Percentiles rank a stretch among this genome's conserved stretches.
phyloP scores from a whole-genome alignment of 2,797 vertebrate genomes.

The Peromyscus aztecus region DNA sequence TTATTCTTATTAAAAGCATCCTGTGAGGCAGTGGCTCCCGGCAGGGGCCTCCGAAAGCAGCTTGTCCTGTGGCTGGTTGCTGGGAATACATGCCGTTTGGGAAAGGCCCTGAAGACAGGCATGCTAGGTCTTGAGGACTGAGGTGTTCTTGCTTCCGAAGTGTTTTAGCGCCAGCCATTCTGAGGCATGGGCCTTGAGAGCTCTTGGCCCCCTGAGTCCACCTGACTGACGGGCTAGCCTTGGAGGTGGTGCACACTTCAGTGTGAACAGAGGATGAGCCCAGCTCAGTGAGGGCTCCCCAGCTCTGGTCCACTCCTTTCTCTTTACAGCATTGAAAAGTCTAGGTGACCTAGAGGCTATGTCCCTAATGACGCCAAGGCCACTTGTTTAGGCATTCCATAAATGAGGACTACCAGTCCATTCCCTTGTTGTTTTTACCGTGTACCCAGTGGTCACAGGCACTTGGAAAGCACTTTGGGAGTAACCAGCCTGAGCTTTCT shows the following conservation, averaged over 20 bases:
- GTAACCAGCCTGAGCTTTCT: neutral
- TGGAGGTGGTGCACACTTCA: neutral
- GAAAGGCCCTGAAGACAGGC: constrained; percentile 67
- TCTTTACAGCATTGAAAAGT: neutral
- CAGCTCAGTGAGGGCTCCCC: neutral
- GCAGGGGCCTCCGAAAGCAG: constrained; percentile 85
- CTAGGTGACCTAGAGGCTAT: neutral
- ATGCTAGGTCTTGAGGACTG: constrained; percentile 72
- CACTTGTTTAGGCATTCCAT: too few species aligned
- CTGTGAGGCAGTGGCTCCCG: constrained; percentile 91
- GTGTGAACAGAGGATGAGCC: neutral
- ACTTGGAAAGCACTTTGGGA: neutral
- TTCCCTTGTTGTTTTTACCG: neutral
- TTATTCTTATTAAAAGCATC: constrained; percentile 96
- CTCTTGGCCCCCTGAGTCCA: neutral
- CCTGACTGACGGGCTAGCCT: neutral
- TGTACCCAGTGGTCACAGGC: neutral
- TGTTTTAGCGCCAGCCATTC: constrained; percentile 27
- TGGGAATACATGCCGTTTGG: constrained; percentile 84
- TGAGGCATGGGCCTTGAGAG: constrained; percentile 11
- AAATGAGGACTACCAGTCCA: neutral
- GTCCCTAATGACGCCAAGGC: neutral
- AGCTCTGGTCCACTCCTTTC: neutral
- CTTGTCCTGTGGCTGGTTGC: constrained; percentile 88
- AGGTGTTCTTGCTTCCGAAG: constrained; percentile 68